Percentiles rank a stretch among this genome's conserved stretches.
Conservation (phyloP, 1,140 invertebrate species). For the Drosophila kanapiae region DNA sequence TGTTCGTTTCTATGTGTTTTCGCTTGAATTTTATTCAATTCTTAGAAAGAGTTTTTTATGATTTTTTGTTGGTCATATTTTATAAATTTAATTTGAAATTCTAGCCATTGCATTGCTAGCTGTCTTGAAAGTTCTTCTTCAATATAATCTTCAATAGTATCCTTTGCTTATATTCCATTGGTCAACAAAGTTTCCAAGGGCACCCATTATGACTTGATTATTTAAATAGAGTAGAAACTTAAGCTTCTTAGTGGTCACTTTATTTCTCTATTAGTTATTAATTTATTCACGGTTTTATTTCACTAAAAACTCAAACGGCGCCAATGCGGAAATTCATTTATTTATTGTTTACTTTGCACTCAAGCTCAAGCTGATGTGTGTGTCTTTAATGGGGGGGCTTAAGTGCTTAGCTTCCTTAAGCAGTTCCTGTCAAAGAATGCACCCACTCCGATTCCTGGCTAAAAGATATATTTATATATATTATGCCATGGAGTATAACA, state of each 20-base stretch:
- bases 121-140: no score
- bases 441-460: slow-evolving; percentile 37
- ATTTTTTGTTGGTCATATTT: not conserved
- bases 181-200: no score
- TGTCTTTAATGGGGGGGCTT: slow-evolving; percentile 31
- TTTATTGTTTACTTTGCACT: slow-evolving; percentile 10
- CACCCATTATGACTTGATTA: not conserved
- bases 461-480: not conserved
- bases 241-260: not conserved
- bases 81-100: not conserved
- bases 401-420: slow-evolving; percentile 62
- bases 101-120: no score
- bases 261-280: not conserved
- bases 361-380: not conserved
- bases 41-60: not conserved
- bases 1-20: not conserved
- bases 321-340: slow-evolving; percentile 53
- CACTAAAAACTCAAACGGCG: slow-evolving; percentile 5
- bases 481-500: slow-evolving; percentile 18
- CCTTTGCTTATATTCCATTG: no score
- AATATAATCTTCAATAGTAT: no score
- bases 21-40: not conserved
- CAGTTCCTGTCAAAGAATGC: slow-evolving; percentile 52
- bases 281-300: slow-evolving; percentile 11
- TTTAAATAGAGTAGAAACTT: not conserved